Conservation (phyloP, 2,888 invertebrate species). For the Onchidella celtica region DNA sequence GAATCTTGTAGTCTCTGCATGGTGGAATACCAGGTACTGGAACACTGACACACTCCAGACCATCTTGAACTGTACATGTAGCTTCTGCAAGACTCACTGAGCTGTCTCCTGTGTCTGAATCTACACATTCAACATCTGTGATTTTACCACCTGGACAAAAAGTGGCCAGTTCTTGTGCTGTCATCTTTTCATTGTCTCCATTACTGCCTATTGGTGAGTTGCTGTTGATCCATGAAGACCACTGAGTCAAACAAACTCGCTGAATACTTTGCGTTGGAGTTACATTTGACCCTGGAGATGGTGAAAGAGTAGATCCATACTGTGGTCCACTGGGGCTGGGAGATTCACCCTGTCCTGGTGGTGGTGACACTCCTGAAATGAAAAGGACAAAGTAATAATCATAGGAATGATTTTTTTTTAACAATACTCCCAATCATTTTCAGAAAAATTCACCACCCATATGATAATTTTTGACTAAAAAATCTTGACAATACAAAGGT, state of each 20-base stretch:
- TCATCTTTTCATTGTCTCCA: constrained; percentile 69
- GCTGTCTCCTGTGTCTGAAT: constrained; percentile 30
- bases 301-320: no score
- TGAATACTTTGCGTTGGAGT: constrained; percentile 23
- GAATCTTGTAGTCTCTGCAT: constrained; percentile 76
- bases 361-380: background rate
- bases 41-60: constrained; percentile 32
- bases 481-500: no score
- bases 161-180: constrained; percentile 54
- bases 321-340: background rate
- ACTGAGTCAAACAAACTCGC: constrained; percentile 27
- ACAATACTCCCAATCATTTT: no score
- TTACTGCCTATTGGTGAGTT: constrained; percentile 61
- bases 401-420: no score
- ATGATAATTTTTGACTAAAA: no score
- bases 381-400: no score
- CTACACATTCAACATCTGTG: constrained; percentile 40
- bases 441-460: no score
- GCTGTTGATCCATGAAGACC: constrained; percentile 52
- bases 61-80: constrained; percentile 43
- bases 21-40: constrained; percentile 41
- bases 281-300: constrained; percentile 29
- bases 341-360: background rate
- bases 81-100: constrained; percentile 40
- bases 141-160: constrained; percentile 67